Conservation (phyloP, 2,113 vertebrate species). For the Chionodraco myersi region DNA sequence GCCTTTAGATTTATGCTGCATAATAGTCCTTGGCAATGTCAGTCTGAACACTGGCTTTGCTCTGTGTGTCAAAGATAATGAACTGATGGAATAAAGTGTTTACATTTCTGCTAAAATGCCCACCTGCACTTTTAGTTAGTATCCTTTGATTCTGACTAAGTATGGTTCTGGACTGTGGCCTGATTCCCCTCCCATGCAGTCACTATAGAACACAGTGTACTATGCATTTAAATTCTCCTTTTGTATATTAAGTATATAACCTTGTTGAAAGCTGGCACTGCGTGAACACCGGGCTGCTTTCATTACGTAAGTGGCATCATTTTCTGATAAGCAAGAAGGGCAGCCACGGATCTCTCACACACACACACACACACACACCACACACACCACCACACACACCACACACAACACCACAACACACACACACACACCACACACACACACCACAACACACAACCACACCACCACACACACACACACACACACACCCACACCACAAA, state of each 20-base stretch:
- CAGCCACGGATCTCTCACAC: slow-evolving; percentile 12
- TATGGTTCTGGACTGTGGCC: slow-evolving; percentile 4
- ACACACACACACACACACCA: slow-evolving; percentile 1
- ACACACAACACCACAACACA: slow-evolving; percentile 11
- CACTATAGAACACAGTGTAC: not conserved
- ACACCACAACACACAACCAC: slow-evolving; percentile 17
- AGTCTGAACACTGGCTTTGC: not conserved
- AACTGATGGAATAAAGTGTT: not conserved
- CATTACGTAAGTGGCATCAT: slow-evolving; percentile 1
- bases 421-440: slow-evolving; percentile 16
- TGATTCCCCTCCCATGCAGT: slow-evolving; percentile 22
- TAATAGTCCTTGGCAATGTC: not conserved
- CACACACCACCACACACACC: slow-evolving; percentile 1
- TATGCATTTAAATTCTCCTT: not conserved
- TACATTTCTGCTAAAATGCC: slow-evolving; percentile 3
- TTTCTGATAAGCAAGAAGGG: slow-evolving; percentile 21
- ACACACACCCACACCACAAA: slow-evolving; percentile 1
- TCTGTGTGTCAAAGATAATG: not conserved
- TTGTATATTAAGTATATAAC: not conserved
- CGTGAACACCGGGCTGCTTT: not conserved
- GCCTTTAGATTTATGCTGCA: not conserved
- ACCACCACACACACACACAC: slow-evolving; percentile 5
- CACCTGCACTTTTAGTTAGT: not conserved
- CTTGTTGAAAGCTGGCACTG: not conserved
- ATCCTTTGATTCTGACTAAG: slow-evolving; percentile 10